phyloP scores from a whole-genome alignment of 2,113 vertebrate species.

The Boulengerochromis microlepis region DNA sequence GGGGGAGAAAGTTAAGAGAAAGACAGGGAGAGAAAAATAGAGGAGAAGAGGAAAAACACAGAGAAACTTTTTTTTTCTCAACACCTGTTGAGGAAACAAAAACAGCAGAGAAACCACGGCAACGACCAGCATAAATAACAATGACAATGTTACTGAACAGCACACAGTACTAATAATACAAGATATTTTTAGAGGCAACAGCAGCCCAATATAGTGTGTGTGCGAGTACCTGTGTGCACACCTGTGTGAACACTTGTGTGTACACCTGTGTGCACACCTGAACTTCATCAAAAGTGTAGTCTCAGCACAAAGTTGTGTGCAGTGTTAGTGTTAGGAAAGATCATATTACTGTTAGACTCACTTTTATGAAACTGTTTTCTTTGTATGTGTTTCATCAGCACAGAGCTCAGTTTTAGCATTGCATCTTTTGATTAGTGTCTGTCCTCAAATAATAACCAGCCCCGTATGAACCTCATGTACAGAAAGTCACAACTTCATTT shows the following conservation, averaged over 20 bases:
- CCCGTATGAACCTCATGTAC: background rate
- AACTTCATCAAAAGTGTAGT: constrained; percentile 16
- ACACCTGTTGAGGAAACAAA: background rate
- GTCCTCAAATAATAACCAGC: background rate
- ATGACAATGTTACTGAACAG: background rate
- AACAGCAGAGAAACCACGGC: background rate
- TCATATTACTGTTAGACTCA: background rate
- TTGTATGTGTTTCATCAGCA: background rate
- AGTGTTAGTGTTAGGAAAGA: background rate
- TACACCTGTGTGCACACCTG: background rate
- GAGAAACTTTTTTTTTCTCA: background rate
- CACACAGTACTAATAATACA: background rate
- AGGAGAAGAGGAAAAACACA: background rate
- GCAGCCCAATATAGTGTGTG: background rate
- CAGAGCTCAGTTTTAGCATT: background rate
- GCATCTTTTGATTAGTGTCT: background rate
- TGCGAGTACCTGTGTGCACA: background rate
- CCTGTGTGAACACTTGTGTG: background rate
- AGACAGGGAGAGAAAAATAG: background rate
- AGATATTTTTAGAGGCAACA: background rate
- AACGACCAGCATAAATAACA: background rate
- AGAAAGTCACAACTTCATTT: background rate
- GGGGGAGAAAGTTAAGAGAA: background rate
- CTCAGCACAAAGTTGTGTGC: background rate
- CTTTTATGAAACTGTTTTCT: background rate